phyloP scores from a whole-genome alignment of 2,797 vertebrate species.

The Staurois parvus region DNA sequence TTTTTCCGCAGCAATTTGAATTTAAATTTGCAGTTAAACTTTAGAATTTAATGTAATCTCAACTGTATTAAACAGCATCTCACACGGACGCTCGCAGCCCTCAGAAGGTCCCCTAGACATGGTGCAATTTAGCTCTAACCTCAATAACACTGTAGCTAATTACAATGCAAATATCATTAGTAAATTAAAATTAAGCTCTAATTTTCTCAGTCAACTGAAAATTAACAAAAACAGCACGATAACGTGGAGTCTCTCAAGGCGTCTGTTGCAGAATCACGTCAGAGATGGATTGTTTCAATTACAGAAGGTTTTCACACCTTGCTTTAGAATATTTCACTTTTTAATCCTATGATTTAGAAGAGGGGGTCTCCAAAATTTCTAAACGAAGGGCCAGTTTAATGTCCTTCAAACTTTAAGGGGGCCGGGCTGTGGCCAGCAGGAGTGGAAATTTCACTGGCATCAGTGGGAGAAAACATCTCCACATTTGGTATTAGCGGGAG shows the following conservation, averaged over 20 bases:
- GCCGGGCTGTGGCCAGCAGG: too few relatives aligned
- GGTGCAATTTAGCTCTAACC: slow-evolving; percentile 63
- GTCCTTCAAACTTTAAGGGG: too few relatives aligned
- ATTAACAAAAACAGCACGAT: slow-evolving; percentile 70
- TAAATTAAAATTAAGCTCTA: slow-evolving; percentile 69
- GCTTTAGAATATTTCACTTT: not conserved
- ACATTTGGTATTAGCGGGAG: too few relatives aligned
- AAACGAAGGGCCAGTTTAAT: too few relatives aligned
- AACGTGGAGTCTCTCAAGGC: slow-evolving; percentile 63
- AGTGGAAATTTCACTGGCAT: too few relatives aligned
- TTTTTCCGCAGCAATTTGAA: not conserved
- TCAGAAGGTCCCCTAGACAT: slow-evolving; percentile 40
- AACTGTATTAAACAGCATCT: slow-evolving; percentile 64
- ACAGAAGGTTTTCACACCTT: slow-evolving; percentile 53
- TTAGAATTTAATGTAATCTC: slow-evolving; percentile 68
- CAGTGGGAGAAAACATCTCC: too few relatives aligned
- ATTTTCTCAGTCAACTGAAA: slow-evolving; percentile 69
- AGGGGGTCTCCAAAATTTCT: too few relatives aligned
- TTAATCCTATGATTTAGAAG: too few relatives aligned
- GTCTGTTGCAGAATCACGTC: slow-evolving; percentile 56
- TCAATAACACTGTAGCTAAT: slow-evolving; percentile 63
- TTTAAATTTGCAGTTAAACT: slow-evolving; percentile 64
- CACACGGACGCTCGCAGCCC: slow-evolving; percentile 63
- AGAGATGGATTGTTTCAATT: slow-evolving; percentile 62
- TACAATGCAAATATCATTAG: slow-evolving; percentile 67